Conservation (phyloP, 2,797 vertebrate genomes). For the Cryptoprocta ferox region DNA sequence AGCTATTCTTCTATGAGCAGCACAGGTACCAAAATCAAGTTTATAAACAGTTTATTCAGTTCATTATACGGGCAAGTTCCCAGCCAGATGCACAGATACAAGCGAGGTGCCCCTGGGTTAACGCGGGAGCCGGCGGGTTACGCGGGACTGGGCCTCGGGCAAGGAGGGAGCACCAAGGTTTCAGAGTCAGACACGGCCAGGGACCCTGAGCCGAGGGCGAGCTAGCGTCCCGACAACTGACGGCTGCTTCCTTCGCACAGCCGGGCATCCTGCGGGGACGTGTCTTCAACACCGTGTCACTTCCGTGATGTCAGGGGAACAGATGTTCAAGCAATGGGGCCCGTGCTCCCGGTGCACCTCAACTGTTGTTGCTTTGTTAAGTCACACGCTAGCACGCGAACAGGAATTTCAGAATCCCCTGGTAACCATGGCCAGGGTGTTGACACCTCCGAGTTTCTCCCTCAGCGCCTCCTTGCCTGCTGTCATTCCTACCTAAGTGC, state of each 20-base stretch:
- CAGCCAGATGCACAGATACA: conserved; percentile 57
- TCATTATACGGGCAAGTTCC: conserved; percentile 7
- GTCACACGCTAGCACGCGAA: background rate
- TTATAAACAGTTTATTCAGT: conserved; percentile 75
- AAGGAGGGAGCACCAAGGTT: conserved; percentile 41
- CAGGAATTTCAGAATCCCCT: background rate
- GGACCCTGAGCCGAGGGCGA: background rate
- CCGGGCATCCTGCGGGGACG: background rate
- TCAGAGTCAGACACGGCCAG: background rate
- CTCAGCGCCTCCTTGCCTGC: background rate
- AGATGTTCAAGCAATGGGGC: background rate
- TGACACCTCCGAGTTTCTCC: background rate
- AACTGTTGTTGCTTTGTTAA: background rate
- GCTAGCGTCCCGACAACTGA: background rate
- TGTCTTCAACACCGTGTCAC: background rate
- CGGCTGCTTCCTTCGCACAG: background rate
- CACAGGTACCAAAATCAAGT: background rate
- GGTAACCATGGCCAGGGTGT: background rate
- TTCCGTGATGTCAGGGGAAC: background rate
- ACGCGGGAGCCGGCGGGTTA: background rate
- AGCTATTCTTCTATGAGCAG: background rate
- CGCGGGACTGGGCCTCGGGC: background rate
- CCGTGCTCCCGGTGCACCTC: background rate
- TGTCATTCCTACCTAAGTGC: background rate
- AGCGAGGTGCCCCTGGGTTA: conserved; percentile 60